Conservation (phyloP, 2,113 vertebrate species). For the Tinamus guttatus region DNA sequence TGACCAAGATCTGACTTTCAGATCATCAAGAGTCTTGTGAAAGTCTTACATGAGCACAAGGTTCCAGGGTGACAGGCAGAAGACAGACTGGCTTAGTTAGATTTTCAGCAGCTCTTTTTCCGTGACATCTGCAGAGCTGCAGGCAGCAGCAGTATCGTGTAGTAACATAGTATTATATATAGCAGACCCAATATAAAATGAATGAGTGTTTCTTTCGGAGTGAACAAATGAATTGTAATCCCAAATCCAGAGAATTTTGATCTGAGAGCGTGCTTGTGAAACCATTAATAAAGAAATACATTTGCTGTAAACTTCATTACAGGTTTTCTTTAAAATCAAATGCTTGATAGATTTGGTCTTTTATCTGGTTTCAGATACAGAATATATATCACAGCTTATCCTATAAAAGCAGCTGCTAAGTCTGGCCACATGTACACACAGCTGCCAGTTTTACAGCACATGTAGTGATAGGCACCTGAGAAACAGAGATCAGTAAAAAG, state of each 20-base stretch:
- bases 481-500: constrained; percentile 24
- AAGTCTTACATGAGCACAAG: not conserved
- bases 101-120: not conserved
- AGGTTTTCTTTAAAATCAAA: not conserved
- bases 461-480: constrained; percentile 28
- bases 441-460: constrained; percentile 43
- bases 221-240: not conserved
- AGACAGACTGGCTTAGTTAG: not conserved
- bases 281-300: constrained; percentile 26
- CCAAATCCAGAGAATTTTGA: not conserved
- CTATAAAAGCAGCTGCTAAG: constrained; percentile 29
- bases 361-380: not conserved
- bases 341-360: not conserved
- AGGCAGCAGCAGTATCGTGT: not conserved
- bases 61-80: not conserved
- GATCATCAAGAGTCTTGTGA: not conserved
- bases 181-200: not conserved
- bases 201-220: not conserved
- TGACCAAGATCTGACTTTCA: not conserved
- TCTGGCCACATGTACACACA: not conserved
- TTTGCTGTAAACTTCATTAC: not conserved
- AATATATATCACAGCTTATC: not conserved
- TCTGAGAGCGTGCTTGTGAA: not conserved
- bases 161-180: not conserved
- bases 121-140: constrained; percentile 9